Percentiles rank a stretch among this genome's conserved stretches.
phyloP scores from a whole-genome alignment of 2,113 vertebrate genomes.

The Clinocottus analis region DNA sequence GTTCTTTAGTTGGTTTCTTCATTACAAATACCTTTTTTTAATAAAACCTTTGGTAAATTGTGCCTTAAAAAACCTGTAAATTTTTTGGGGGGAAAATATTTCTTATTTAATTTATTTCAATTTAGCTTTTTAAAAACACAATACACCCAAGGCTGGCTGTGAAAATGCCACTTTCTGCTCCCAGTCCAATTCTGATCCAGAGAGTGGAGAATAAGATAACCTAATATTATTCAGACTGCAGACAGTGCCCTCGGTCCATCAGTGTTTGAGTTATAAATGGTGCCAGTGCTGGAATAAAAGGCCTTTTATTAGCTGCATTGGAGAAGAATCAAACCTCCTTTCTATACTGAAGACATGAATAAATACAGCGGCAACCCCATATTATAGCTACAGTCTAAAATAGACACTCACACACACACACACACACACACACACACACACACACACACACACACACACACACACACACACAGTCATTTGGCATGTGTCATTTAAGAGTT shows the following conservation, averaged over 20 bases:
- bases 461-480: conserved; percentile 5
- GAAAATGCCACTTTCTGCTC: not conserved
- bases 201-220: not conserved
- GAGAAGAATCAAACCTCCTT: conserved; percentile 8
- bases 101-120: not conserved
- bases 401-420: not conserved
- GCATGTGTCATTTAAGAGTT: conserved; percentile 15
- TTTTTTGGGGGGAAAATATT: no score
- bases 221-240: not conserved
- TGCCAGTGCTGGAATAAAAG: conserved; percentile 28
- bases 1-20: not conserved
- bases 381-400: not conserved
- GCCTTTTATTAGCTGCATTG: conserved; percentile 18
- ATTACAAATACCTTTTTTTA: not conserved
- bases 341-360: not conserved
- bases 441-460: not conserved
- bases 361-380: not conserved
- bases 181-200: not conserved
- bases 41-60: not conserved
- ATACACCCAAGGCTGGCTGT: not conserved
- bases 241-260: not conserved
- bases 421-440: not conserved
- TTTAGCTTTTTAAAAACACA: not conserved
- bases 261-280: conserved; percentile 20
- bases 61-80: not conserved